phyloP scores from a whole-genome alignment of 2,113 vertebrate species.

The Thinocorus orbignyianus region DNA sequence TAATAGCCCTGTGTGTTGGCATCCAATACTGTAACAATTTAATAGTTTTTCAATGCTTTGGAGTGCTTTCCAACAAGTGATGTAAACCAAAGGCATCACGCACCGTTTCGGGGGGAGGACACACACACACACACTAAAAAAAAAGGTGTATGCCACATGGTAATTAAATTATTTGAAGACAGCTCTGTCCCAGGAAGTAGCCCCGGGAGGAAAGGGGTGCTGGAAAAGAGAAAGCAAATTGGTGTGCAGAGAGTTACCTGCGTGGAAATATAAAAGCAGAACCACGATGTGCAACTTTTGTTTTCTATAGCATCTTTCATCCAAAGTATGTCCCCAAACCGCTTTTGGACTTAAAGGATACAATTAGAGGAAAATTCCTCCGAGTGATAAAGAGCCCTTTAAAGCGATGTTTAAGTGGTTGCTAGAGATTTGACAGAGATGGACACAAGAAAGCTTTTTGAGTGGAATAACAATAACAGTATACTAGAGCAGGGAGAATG shows the following conservation, averaged over 20 bases:
- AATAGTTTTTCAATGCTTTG: constrained; percentile 70
- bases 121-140: no score
- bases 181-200: constrained; percentile 23
- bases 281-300: background rate
- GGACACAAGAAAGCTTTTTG: background rate
- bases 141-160: constrained; percentile 45
- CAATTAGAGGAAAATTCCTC: background rate
- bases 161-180: constrained; percentile 63
- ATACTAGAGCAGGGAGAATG: background rate
- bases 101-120: background rate
- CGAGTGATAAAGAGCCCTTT: background rate
- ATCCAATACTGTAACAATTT: constrained; percentile 71
- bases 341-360: background rate
- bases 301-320: background rate
- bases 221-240: constrained; percentile 27
- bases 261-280: constrained; percentile 4
- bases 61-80: constrained; percentile 68
- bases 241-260: background rate
- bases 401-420: background rate
- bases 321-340: background rate
- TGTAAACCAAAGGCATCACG: constrained; percentile 47
- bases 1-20: constrained; percentile 69
- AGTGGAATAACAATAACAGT: background rate
- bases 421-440: background rate
- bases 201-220: background rate